Evolutionary conservation across 2,888 invertebrate genomes (phyloP), one percentile per base, ranked within the genome.

Genomic region (Azorinus chamasolen): DNA sequence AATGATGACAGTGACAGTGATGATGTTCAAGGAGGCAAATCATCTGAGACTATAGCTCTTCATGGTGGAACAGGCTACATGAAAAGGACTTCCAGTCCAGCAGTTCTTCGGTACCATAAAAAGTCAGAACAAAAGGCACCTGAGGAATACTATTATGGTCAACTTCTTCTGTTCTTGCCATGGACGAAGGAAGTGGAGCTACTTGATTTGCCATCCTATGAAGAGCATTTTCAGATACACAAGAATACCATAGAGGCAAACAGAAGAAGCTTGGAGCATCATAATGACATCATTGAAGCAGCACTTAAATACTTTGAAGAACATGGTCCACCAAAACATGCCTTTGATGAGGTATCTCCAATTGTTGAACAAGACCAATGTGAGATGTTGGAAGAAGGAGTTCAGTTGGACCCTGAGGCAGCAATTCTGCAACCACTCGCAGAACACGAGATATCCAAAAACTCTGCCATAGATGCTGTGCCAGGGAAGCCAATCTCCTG

Each of bases 21-120:
- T 71, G 32, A 24, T 14, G 12, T 37, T 71, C 12, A 32, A 32
- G 32, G 10, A 32, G n/a, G n/a, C n/a, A n/a, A n/a, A n/a, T n/a
- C n/a, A n/a, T n/a, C n/a, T n/a, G n/a, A n/a, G n/a, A n/a, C n/a
- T n/a, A n/a, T n/a, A n/a, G n/a, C n/a, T n/a, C n/a, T n/a, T n/a
- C 39, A 58, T 24, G 59, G 63, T 24, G 45, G 43, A n/a, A 18
- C 57, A 22, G 79, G 75, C 16, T 25, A 14, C 22, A 79, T 79
- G 79, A 71, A 54, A 39, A 76, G 54, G 45, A 62, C 37, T 12
- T 27, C 20, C 6, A 62, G 51, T 25, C n/a, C 53, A 32, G 39
- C 77, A 41, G 68, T 77, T 6, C 22, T 77, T n/a, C 10, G 73
- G 45, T 72, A 51, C 22, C 77, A 77, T 39, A 58, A 63, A 3